Evolutionary conservation across 2,797 vertebrate species (phyloP), one percentile per base, ranked within the genome.

Genomic region (Aldrovandia affinis): DNA sequence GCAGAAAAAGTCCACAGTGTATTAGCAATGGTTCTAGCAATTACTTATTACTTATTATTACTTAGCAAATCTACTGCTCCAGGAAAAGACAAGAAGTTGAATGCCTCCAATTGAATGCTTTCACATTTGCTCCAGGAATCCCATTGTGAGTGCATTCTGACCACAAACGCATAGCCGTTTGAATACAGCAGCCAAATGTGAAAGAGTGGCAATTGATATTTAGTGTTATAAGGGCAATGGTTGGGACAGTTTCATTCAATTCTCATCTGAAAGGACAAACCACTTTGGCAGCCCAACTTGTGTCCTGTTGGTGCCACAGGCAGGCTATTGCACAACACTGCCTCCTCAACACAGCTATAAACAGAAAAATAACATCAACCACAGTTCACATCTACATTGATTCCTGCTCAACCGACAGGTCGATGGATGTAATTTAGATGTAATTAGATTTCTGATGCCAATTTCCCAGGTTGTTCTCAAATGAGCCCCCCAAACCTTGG

Each of bases 361-460:
- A 85, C 52, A 63, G 68, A 70, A 68, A 54, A 47, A n/a, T n/a
- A 47, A 63, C 78, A 87, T 88, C 83, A 89, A 91, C 86, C 84
- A 85, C 77, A 89, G 89, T 85, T 88, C 87, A 84, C 88, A 65
- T 68, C 86, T 87, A 81, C 39, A 86, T 42, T 87, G 22, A 89
- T 68, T 81, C 81, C 85, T 0, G 78, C 42, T 63, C 44, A 78
- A 88, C 42, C 61, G 86, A 83, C 78, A 88, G 63, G 85, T 78
- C 90, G 81, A 90, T 85, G 82, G 88, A 39, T 80, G 59, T 91
- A 90, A 89, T 89, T 90, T 90, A 81, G 88, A 39, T 80, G 59
- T 91, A 90, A 89, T 89, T 90, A 90, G 81, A 87, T 86, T 91
- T 81, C 85, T 85, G 88, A 90, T 85, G 85, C 78, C 55, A 82